phyloP scores from a whole-genome alignment of 2,113 vertebrate genomes.

The Silurus glanis region DNA sequence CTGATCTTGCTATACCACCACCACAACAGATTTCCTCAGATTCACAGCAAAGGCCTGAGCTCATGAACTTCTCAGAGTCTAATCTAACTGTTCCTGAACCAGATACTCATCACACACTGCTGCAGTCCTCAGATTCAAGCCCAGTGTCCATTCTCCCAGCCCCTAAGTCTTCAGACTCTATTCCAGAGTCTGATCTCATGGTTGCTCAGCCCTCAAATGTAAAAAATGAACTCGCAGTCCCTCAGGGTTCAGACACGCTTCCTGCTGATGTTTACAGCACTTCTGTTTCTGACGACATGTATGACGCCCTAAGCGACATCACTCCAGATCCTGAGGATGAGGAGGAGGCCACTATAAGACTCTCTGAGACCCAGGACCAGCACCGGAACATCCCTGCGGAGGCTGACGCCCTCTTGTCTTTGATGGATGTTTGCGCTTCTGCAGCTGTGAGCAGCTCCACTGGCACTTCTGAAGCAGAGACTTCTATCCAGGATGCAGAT shows the following conservation, averaged over 20 bases:
- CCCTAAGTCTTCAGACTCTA: neutral
- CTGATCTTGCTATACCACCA: neutral
- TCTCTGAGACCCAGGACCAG: conserved; percentile 34
- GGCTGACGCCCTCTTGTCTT: conserved; percentile 70
- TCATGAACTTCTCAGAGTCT: neutral
- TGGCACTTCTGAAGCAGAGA: conserved; percentile 30
- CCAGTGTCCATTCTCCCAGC: neutral
- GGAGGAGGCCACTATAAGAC: conserved; percentile 35
- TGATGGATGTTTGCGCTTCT: conserved; percentile 69
- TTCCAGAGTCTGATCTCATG: neutral
- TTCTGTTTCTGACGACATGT: conserved; percentile 73
- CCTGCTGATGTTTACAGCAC: conserved; percentile 52
- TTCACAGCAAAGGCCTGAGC: neutral
- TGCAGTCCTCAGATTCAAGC: neutral
- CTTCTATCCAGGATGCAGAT: conserved; percentile 66
- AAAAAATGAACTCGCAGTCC: neutral
- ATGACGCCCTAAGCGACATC: conserved; percentile 70
- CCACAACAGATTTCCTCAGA: neutral
- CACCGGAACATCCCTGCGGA: conserved; percentile 56
- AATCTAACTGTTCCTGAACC: neutral
- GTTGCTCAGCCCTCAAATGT: neutral
- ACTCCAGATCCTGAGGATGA: conserved; percentile 68
- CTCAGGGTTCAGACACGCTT: neutral
- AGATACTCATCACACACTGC: neutral
- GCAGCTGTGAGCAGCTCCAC: conserved; percentile 49